Evolutionary conservation across 2,113 vertebrate genomes (phyloP).

Genomic region (Butorides virescens): DNA sequence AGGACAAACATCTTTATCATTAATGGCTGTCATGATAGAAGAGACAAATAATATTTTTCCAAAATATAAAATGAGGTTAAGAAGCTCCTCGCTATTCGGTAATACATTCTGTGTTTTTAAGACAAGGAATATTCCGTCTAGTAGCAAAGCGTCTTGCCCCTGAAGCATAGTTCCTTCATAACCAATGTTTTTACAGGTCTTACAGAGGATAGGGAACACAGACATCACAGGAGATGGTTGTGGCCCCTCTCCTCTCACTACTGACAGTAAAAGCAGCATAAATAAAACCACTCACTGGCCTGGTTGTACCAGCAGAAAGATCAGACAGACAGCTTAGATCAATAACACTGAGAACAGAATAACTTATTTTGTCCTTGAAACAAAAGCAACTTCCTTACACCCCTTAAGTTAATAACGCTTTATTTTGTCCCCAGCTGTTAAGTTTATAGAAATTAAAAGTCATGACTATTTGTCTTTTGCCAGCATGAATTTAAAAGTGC

Average conservation of each 20-base stretch:
- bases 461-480: slow-evolving; percentile 79
- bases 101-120: neutral
- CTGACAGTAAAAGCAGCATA: neutral
- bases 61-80: neutral
- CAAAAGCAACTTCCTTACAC: slow-evolving; percentile 67
- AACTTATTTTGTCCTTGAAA: slow-evolving; percentile 71
- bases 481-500: slow-evolving; percentile 78
- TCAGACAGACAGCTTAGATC: slow-evolving; percentile 40
- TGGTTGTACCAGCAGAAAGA: slow-evolving; percentile 25
- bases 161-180: neutral
- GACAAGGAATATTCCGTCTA: neutral
- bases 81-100: neutral
- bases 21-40: neutral
- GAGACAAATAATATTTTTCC: neutral
- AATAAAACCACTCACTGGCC: slow-evolving; percentile 28
- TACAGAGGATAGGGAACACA: neutral
- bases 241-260: neutral
- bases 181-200: neutral
- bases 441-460: slow-evolving; percentile 82
- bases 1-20: neutral
- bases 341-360: slow-evolving; percentile 50
- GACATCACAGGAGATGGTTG: neutral
- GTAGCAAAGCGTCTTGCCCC: neutral
- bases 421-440: slow-evolving; percentile 75
- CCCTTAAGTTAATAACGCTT: slow-evolving; percentile 74